Conservation (phyloP, 2,113 vertebrate species). For the Python bivittatus region DNA sequence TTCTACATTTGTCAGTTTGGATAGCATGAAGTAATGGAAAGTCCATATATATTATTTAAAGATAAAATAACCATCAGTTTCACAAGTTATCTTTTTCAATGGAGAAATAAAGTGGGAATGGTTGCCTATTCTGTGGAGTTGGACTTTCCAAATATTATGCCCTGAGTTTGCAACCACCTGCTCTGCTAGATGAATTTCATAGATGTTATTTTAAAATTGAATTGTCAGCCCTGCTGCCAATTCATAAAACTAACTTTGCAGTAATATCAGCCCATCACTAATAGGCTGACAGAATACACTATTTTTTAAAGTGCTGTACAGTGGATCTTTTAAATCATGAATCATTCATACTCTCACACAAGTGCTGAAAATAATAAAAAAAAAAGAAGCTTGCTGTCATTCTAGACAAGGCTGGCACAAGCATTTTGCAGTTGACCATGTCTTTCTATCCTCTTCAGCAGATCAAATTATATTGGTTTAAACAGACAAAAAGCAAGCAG, state of each 20-base stretch:
- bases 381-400: constrained; percentile 20
- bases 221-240: constrained; percentile 52
- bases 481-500: constrained; percentile 24
- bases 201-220: constrained; percentile 63
- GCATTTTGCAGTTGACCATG: constrained; percentile 10
- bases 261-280: constrained; percentile 57
- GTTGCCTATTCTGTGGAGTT: background rate
- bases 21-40: constrained; percentile 49
- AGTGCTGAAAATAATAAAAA: constrained; percentile 59
- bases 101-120: constrained; percentile 41
- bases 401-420: constrained; percentile 50
- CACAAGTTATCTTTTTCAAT: constrained; percentile 55
- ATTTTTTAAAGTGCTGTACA: constrained; percentile 57
- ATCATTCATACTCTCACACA: constrained; percentile 59
- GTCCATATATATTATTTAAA: constrained; percentile 58
- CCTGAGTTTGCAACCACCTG: constrained; percentile 24
- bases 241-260: constrained; percentile 57
- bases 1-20: constrained; percentile 61
- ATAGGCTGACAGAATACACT: constrained; percentile 51
- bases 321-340: constrained; percentile 64
- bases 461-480: constrained; percentile 39
- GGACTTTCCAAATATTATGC: constrained; percentile 41
- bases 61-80: constrained; percentile 47
- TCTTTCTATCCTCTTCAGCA: constrained; percentile 38
- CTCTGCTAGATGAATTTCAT: constrained; percentile 48